Evolutionary conservation across 2,797 vertebrate species (phyloP), one percentile per base, ranked within the genome.

Genomic region (Alcedo quadribrachys): DNA sequence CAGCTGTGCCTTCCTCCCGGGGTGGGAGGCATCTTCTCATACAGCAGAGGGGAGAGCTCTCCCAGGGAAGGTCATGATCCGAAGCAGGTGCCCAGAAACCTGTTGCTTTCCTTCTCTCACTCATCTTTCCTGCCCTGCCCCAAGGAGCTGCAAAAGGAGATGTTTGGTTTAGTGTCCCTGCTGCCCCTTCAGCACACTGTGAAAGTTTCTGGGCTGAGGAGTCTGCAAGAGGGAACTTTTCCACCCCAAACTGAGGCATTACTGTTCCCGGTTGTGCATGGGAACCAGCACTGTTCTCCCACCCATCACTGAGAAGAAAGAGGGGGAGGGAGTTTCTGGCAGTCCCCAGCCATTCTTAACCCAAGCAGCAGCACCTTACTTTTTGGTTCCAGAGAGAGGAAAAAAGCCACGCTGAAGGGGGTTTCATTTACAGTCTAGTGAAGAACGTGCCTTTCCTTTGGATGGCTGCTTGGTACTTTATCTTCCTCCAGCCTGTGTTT

Each of bases 61-160:
- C n/a, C n/a, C 35, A 6, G 24, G 33, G 70, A 86, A 94, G 89
- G 86, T 71, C 82, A 79, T 0, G 5, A 46, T 11, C 6, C 2
- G 32, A 96, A 63, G 60, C 81, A 95, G 82, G 92, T 94, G 93
- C 76, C 58, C 81, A 43, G n/a, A 89, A 93, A 78, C 90, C 86
- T 92, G 70, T 62, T 69, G 86, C 76, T 89, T 87, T 91, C 61
- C 32, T 13, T 79, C 77, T 63, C 40, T 32, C 0, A 2, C 58
- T 74, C 5, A 0, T 50, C 32, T 30, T 17, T 63, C 24, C 62
- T 30, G 17, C 21, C 37, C 25, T 32, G 84, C 22, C 14, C 16
- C 27, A 4, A 78, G 78, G 30, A 55, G 60, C 1, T 61, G 73
- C 60, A 48, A 35, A 69, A 70, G 35, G 28, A 77, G 2, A 19